Evolutionary conservation across 1,140 invertebrate species (phyloP).

Genomic region (Saccostrea glomerata): DNA sequence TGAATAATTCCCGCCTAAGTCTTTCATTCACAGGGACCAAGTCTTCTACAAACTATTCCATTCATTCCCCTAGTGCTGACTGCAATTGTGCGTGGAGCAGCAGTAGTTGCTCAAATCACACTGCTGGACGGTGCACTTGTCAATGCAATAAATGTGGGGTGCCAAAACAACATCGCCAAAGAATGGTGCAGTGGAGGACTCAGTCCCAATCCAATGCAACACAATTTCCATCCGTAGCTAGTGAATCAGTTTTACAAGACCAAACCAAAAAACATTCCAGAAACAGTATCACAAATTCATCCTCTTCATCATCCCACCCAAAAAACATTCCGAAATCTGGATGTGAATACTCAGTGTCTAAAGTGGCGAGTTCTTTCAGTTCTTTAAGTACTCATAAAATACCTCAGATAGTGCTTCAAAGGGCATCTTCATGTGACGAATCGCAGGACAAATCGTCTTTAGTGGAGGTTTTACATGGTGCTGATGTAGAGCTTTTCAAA

Average conservation of each 20-base stretch:
- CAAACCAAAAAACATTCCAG: background rate
- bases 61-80: background rate
- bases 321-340: slow-evolving; percentile 1
- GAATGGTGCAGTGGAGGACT: background rate
- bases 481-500: slow-evolving; percentile 5
- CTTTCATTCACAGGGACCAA: slow-evolving; percentile 12
- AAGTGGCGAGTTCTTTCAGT: background rate
- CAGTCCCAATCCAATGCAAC: background rate
- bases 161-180: background rate
- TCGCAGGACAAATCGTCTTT: background rate
- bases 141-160: background rate
- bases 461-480: background rate
- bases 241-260: background rate
- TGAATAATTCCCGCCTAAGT: background rate
- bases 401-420: slow-evolving; percentile 14
- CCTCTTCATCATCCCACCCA: background rate
- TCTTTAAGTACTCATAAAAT: background rate
- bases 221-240: background rate
- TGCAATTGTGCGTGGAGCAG: background rate
- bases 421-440: background rate
- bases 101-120: background rate
- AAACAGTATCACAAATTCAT: background rate
- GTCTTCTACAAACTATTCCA: background rate
- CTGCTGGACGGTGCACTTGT: slow-evolving; percentile 11
- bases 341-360: background rate